Conservation (phyloP, 2,797 vertebrate species). For the Aratinga solstitialis region DNA sequence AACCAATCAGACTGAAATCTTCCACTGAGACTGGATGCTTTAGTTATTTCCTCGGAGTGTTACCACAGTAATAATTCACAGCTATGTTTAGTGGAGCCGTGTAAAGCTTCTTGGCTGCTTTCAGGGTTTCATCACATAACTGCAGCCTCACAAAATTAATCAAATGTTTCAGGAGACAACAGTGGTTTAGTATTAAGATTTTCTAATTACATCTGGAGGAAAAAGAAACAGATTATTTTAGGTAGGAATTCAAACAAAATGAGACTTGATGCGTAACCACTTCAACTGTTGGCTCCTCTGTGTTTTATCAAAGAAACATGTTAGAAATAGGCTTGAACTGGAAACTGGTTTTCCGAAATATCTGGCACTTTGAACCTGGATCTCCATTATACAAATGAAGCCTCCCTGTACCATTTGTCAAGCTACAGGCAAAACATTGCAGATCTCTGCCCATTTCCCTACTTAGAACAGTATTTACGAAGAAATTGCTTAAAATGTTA, state of each 20-base stretch:
- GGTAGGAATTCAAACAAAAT: neutral
- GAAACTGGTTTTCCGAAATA: neutral
- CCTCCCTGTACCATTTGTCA: neutral
- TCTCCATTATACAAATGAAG: neutral
- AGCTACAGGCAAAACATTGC: neutral
- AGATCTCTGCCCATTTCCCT: neutral
- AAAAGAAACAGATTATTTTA: neutral
- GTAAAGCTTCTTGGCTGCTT: neutral
- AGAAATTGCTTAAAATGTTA: neutral
- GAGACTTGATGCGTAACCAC: neutral
- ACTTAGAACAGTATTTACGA: neutral
- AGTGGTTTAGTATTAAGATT: neutral
- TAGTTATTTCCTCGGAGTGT: conserved; percentile 20
- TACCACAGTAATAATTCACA: conserved; percentile 39
- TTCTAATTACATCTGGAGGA: neutral
- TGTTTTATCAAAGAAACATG: neutral
- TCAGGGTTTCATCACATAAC: conserved; percentile 11
- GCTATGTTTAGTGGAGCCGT: neutral
- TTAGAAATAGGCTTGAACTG: neutral
- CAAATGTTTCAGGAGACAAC: neutral
- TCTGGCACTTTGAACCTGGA: neutral
- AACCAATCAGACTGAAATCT: conserved; percentile 1
- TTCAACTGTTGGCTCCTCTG: neutral
- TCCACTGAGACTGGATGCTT: neutral
- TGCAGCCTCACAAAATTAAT: conserved; percentile 11